Conservation (phyloP, 2,113 vertebrate genomes). For the Mola mola region DNA sequence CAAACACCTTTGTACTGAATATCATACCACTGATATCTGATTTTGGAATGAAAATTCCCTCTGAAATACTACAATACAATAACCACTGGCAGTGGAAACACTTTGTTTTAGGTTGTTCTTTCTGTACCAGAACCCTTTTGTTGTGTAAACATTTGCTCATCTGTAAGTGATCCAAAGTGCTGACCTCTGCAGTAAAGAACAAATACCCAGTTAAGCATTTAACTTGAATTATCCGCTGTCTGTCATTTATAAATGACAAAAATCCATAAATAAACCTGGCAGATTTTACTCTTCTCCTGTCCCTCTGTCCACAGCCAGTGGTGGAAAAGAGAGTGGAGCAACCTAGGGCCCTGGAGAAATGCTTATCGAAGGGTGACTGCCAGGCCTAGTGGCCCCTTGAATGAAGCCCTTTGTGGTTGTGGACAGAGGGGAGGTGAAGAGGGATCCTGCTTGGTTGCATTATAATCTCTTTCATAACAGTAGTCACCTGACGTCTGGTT, state of each 20-base stretch:
- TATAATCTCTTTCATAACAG: slow-evolving; percentile 71
- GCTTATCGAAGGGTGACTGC: slow-evolving; percentile 53
- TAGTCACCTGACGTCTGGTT: slow-evolving; percentile 51
- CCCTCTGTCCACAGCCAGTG: slow-evolving; percentile 2
- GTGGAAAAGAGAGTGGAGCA: slow-evolving; percentile 11
- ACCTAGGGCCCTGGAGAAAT: slow-evolving; percentile 22
- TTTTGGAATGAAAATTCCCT: too few relatives aligned
- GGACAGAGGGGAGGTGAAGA: slow-evolving; percentile 33
- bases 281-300: accelerated
- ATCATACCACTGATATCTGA: too few relatives aligned
- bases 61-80: too few relatives aligned
- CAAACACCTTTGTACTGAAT: too few relatives aligned
- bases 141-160: neutral
- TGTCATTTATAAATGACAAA: neutral
- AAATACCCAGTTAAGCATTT: neutral
- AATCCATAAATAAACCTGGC: neutral
- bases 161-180: neutral
- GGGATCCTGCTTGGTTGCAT: slow-evolving; percentile 55
- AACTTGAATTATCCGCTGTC: too few relatives aligned
- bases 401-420: slow-evolving; percentile 72
- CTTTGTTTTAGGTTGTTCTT: too few relatives aligned
- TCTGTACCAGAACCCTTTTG: neutral
- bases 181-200: slow-evolving; percentile 1
- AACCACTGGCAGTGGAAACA: too few relatives aligned
- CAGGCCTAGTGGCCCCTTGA: slow-evolving; percentile 53